phyloP scores from a whole-genome alignment of 2,888 invertebrate genomes.

The Rhodophaea formosa region DNA sequence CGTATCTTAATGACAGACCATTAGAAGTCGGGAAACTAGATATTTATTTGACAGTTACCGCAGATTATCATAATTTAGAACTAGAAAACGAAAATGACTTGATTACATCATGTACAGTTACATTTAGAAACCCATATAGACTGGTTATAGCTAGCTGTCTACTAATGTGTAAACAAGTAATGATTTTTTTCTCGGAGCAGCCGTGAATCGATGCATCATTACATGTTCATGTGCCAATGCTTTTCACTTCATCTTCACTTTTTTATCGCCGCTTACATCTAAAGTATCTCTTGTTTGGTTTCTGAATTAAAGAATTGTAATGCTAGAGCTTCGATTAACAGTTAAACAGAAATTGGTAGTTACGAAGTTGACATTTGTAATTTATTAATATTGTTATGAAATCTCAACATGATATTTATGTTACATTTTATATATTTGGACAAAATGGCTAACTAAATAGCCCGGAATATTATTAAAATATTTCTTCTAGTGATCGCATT shows the following conservation, averaged over 20 bases:
- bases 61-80: background rate
- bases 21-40: background rate
- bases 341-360: no score
- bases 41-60: background rate
- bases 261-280: constrained; percentile 1
- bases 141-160: background rate
- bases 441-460: no score
- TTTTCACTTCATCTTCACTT: constrained; percentile 1
- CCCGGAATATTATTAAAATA: no score
- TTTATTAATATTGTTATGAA: no score
- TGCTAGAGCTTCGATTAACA: no score
- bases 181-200: background rate
- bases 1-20: background rate
- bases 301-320: background rate
- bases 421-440: no score
- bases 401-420: no score
- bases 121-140: background rate
- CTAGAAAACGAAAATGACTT: background rate
- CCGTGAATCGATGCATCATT: constrained; percentile 11
- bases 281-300: background rate
- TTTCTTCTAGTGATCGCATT: no score
- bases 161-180: background rate
- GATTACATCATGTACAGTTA: background rate
- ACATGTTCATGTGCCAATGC: constrained; percentile 16
- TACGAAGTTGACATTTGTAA: no score